Base-by-base conservation (phyloP, 2,888 invertebrate genomes). In the Ochropleura plecta region DNA sequence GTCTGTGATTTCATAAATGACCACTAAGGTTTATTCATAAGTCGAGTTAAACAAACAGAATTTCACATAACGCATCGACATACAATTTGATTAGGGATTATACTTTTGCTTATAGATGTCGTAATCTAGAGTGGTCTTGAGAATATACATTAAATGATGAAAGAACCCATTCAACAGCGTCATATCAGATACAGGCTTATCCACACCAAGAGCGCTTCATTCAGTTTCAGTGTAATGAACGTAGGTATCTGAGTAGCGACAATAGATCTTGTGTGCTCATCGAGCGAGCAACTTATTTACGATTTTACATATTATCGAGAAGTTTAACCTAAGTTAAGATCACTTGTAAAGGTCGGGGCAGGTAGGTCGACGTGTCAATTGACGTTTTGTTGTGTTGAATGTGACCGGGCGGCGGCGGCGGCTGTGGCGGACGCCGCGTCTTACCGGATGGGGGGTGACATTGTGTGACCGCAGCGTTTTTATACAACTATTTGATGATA, bases 391-490 rank as follows among this genome's bases (percentile, higher is more conserved):
- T 89, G 86, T 90, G 90, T 87, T 92, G 92, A 94, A 93, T 93
- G 93, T 94, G 94, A 94, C 93, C 92, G 92, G n/a, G 62, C 48
- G 49, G 59, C 44, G 49, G 57, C 55, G 68, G 86, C 87, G 86
- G 83, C 82, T 80, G 79, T 73, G 83, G 83, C 81, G 91, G 90
- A 86, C 91, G 90, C 86, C 87, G 88, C 90, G 94, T 92, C 94
- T 93, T 92, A 91, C 92, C 93, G 93, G 94, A 93, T 94, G 93
- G 92, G 91, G 92, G 95, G 94, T 95, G 95, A 95, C 95, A 93
- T 95, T 95, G 94, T 86, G 87, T 91, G 95, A 95, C 95, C 95
- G 95, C 93, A 91, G 87, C 88, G 91, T 93, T 95, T 94, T 93
- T 92, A 90, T 91, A 91, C 92, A 92, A 92, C 92, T 91, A 91